A percentile compares a stretch with the other conserved stretches of the same genome.
Conservation (phyloP, 2,113 vertebrate genomes). For the Ameiurus melas region DNA sequence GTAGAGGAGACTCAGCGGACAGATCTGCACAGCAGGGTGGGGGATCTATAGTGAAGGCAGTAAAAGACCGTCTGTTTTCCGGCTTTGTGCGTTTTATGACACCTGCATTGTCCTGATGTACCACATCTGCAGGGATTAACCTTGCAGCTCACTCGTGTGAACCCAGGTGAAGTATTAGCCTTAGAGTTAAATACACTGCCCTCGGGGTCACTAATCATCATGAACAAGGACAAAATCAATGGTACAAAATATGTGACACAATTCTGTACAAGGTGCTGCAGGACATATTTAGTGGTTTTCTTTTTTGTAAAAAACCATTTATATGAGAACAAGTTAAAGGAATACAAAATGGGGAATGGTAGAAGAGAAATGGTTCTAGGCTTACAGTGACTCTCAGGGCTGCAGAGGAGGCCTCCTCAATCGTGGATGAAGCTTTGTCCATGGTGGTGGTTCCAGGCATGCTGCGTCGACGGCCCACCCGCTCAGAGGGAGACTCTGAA, state of each 20-base stretch:
- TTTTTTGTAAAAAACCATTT: background rate
- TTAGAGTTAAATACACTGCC: constrained; percentile 4
- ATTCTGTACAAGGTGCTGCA: background rate
- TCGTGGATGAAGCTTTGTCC: constrained; percentile 75
- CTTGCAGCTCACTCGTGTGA: constrained; percentile 6
- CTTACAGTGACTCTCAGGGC: constrained; percentile 86
- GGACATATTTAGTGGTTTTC: background rate
- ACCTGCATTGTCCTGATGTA: constrained; percentile 32
- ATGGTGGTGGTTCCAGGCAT: constrained; percentile 79
- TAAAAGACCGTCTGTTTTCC: constrained; percentile 19
- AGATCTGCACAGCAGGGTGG: background rate
- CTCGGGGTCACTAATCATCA: constrained; percentile 27
- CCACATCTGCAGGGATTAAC: constrained; percentile 39
- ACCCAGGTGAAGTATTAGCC: constrained; percentile 14
- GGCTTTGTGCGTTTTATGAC: constrained; percentile 29
- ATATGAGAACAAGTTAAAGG: background rate
- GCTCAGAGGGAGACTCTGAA: constrained; percentile 80
- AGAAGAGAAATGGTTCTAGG: background rate
- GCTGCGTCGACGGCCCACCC: constrained; percentile 78
- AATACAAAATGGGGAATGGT: background rate
- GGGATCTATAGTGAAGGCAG: background rate
- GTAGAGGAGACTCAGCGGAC: background rate
- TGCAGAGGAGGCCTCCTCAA: constrained; percentile 75
- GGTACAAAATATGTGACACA: background rate
- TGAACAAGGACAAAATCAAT: constrained; percentile 33